Conservation (phyloP, 2,888 invertebrate genomes). For the Seira ritae region DNA sequence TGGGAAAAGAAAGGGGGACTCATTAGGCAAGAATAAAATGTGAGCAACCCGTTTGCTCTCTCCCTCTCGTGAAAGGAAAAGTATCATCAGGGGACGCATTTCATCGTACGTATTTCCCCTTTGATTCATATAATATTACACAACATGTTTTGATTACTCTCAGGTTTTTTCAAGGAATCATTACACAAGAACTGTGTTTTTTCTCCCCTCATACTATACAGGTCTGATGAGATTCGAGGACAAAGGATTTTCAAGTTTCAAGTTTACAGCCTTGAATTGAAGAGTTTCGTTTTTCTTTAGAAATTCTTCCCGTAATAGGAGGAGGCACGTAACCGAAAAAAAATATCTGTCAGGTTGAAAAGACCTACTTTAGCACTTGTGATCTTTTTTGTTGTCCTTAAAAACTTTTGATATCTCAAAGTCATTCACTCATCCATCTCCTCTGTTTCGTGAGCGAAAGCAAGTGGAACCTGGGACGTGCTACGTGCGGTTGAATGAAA, state of each 20-base stretch:
- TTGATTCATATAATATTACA: slow-evolving; percentile 29
- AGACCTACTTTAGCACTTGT: background rate
- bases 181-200: background rate
- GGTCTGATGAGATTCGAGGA: slow-evolving; percentile 3
- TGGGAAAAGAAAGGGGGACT: slow-evolving; percentile 38
- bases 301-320: background rate
- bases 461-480: background rate
- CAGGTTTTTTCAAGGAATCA: background rate
- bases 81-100: slow-evolving; percentile 37
- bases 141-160: background rate
- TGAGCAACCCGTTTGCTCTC: slow-evolving; percentile 49
- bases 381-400: slow-evolving; percentile 12
- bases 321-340: background rate
- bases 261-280: slow-evolving; percentile 21
- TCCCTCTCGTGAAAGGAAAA: slow-evolving; percentile 23
- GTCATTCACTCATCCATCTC: slow-evolving; percentile 11
- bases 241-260: slow-evolving; percentile 26
- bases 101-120: slow-evolving; percentile 31
- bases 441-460: background rate
- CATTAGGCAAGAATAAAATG: slow-evolving; percentile 57
- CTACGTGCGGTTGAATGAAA: slow-evolving; percentile 57
- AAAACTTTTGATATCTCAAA: slow-evolving; percentile 26
- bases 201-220: background rate
- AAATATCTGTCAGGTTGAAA: background rate
- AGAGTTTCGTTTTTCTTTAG: too few species aligned